Conservation (phyloP, 2,888 invertebrate genomes). For the Coremacera marginata region DNA sequence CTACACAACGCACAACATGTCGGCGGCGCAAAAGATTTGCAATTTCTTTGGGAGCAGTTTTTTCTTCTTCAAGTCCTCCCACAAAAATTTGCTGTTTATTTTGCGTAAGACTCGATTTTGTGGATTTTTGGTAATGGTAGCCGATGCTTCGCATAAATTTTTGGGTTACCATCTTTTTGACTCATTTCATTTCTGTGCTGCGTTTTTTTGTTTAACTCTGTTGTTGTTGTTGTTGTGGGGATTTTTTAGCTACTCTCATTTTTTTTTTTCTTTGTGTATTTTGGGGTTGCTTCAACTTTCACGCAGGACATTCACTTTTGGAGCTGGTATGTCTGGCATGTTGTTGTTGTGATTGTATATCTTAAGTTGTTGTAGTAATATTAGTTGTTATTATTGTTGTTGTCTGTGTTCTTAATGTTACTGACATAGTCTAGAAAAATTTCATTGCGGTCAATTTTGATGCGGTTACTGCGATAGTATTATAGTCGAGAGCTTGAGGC, state of each 20-base stretch:
- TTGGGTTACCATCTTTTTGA: neutral
- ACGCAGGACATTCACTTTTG: constrained; percentile 35
- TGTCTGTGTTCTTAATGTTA: neutral
- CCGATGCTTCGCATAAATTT: neutral
- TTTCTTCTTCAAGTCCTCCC: too few relatives aligned
- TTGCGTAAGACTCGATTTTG: too few relatives aligned
- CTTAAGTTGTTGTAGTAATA: too few relatives aligned
- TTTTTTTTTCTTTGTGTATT: neutral
- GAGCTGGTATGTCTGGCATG: constrained; percentile 15
- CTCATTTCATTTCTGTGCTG: neutral
- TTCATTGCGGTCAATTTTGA: constrained; percentile 8
- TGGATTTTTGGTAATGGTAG: too few relatives aligned
- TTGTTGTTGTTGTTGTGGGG: neutral
- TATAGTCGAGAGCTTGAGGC: too few relatives aligned
- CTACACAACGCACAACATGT: too few relatives aligned
- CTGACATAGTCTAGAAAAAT: constrained; percentile 30
- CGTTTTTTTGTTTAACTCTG: neutral
- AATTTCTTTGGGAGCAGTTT: too few relatives aligned
- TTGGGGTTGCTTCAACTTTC: constrained; percentile 3
- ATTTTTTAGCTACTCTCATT: neutral
- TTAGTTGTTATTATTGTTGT: neutral
- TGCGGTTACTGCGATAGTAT: neutral
- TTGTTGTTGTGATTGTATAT: neutral
- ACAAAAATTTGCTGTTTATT: too few relatives aligned
- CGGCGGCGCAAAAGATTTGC: too few relatives aligned